Conservation (phyloP, 2,113 vertebrate species). For the Bos indicus region DNA sequence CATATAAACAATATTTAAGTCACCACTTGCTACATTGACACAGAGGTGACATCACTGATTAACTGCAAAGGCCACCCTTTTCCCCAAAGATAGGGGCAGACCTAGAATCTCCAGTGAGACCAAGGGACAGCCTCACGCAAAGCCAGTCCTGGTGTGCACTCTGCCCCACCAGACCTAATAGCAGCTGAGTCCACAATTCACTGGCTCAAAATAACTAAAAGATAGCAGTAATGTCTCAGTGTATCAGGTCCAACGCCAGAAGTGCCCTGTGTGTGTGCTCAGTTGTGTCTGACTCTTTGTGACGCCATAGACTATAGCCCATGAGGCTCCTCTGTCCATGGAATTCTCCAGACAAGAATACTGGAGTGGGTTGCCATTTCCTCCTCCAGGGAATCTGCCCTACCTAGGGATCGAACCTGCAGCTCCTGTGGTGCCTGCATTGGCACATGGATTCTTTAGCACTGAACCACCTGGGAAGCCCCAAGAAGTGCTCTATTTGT, state of each 20-base stretch:
- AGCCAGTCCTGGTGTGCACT: conserved; percentile 8
- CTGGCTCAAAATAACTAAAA: neutral
- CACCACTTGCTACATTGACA: neutral
- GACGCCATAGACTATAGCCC: neutral
- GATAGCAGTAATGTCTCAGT: neutral
- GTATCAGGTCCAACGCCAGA: neutral
- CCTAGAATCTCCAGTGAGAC: neutral
- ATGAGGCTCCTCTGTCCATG: neutral
- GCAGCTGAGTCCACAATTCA: neutral
- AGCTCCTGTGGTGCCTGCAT: neutral
- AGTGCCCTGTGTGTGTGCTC: neutral
- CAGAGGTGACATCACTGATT: conserved; percentile 1
- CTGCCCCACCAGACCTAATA: neutral
- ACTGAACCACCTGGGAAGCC: neutral
- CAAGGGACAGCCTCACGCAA: neutral
- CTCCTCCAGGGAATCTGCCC: neutral
- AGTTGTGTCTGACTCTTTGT: neutral
- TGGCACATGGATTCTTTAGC: neutral
- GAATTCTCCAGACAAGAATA: neutral
- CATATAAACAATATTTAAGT: conserved; percentile 33
- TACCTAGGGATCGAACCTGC: neutral
- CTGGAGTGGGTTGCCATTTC: neutral
- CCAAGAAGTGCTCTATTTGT: neutral
- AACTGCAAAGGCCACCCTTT: neutral
- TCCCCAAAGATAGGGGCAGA: neutral